Base-by-base conservation (phyloP, 2,113 vertebrate species). In the Hydrolagus affinis region DNA sequence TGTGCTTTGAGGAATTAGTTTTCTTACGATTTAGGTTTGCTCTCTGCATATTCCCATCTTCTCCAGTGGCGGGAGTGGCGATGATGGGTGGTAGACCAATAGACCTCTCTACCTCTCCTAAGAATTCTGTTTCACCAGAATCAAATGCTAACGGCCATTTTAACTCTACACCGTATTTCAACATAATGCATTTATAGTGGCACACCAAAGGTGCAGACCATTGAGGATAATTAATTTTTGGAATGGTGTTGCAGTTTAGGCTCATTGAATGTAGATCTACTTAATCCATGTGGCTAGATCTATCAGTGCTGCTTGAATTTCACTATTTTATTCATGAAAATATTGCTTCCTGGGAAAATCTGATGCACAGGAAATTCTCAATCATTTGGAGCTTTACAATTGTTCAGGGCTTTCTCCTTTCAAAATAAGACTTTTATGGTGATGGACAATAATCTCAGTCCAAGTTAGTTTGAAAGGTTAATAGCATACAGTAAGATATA, bases 1-100 rank as follows among this genome's bases (percentile, higher is more conserved):
- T 66, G 66, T 83, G 62, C 78, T 66, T 83, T 83, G 30, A 68
- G 62, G 78, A 30, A 66, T 83, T 68, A 32, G 78, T 83, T 83
- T 28, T 60, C 62, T 83, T 83, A 83, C 64, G 62, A 66, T 83
- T 83, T 62, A 80, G 25, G 17, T 83, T 68, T 83, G 78, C 30
- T 32, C 59, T 83, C 76, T 30, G 25, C 60, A 66, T 8, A 28
- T 17, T 28, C 30, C 60, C 15, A 19, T 21, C 25, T 66, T 28
- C 8, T 32, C 66, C 25, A 66, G 23, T 68, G 59, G 62, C n/a
- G n/a, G n/a, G n/a, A n/a, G n/a, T n/a, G n/a, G n/a, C n/a, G n/a
- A n/a, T n/a, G 60, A 23, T 62, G 12, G 77, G 62, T 17, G 78
- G 23, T 66, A 32, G 60, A 28, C 28, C 2, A 83, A 44, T 21